Conservation (phyloP, 2,113 vertebrate genomes). For the Ailuropoda melanoleuca region DNA sequence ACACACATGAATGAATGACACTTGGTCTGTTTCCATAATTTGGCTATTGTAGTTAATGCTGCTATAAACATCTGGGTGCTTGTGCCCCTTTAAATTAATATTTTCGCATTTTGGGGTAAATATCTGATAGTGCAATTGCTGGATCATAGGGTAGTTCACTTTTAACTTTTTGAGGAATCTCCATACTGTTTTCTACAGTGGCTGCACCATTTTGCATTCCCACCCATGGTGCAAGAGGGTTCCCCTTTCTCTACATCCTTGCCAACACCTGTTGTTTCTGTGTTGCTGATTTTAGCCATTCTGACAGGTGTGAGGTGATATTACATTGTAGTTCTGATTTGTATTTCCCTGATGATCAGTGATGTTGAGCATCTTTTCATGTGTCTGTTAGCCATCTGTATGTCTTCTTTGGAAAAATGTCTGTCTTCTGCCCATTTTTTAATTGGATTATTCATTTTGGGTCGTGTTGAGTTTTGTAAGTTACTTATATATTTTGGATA, state of each 20-base stretch:
- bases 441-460: neutral
- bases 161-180: neutral
- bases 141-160: neutral
- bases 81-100: neutral
- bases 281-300: too few species aligned
- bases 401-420: neutral
- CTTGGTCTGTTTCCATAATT: neutral
- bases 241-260: neutral
- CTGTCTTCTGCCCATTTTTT: neutral
- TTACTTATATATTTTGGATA: neutral
- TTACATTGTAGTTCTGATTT: neutral
- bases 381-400: neutral
- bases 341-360: neutral
- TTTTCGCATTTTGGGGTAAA: neutral
- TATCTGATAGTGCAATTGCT: neutral
- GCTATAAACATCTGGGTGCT: neutral
- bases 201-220: neutral
- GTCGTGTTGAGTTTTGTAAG: neutral
- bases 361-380: neutral
- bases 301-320: too few species aligned
- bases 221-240: neutral
- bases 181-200: neutral
- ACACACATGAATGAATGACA: too few species aligned
- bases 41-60: neutral
- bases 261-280: neutral